phyloP scores from a whole-genome alignment of 2,113 vertebrate genomes.

The Notothenia rossii region DNA sequence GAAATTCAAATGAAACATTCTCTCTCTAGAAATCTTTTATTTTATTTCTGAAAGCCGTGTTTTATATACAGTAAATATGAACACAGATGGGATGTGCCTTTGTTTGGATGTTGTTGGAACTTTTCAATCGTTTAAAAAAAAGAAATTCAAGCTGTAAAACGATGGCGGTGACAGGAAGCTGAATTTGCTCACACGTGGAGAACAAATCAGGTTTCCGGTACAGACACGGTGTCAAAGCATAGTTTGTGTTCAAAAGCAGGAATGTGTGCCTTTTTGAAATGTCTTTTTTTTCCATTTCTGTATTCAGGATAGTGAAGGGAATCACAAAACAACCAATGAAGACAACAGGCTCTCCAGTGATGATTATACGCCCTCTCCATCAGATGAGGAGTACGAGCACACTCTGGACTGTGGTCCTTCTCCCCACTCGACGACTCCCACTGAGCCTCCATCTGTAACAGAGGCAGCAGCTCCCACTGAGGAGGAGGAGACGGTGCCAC shows the following conservation, averaged over 20 bases:
- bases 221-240: not conserved
- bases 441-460: not conserved
- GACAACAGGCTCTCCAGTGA: conserved; percentile 59
- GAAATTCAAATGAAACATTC: too few species aligned
- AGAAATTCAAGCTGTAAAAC: too few species aligned
- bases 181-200: too few species aligned
- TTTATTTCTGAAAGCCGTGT: too few species aligned
- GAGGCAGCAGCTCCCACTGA: not conserved
- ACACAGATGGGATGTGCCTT: too few species aligned
- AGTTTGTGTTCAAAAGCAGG: not conserved
- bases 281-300: not conserved
- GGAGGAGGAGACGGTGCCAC: not conserved
- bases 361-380: conserved; percentile 58
- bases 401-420: conserved; percentile 45
- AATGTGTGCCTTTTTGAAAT: not conserved
- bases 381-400: conserved; percentile 65
- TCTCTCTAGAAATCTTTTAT: too few species aligned
- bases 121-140: too few species aligned
- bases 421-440: not conserved
- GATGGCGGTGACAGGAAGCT: too few species aligned
- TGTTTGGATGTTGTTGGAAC: too few species aligned
- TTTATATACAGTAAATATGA: too few species aligned
- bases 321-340: not conserved
- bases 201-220: too few species aligned
- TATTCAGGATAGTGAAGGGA: conserved; percentile 32